A percentile compares a stretch with the other conserved stretches of the same genome.
Conservation (phyloP, 2,888 invertebrate species). For the Zonitis immaculata region DNA sequence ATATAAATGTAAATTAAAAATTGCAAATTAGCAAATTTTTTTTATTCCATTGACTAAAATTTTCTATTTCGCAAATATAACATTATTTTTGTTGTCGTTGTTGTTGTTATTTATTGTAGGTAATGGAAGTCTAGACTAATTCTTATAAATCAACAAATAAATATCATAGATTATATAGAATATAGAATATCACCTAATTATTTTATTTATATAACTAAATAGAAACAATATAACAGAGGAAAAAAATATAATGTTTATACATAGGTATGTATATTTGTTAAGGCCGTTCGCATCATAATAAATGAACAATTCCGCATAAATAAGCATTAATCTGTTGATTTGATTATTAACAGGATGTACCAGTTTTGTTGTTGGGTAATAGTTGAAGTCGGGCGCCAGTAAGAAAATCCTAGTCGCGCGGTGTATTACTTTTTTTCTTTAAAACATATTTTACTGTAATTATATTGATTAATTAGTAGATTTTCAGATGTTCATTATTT, state of each 20-base stretch:
- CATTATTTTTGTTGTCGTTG: not conserved
- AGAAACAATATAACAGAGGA: not conserved
- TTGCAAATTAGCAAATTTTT: not conserved
- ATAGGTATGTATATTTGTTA: not conserved
- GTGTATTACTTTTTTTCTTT: not conserved
- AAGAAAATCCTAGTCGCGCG: not conserved
- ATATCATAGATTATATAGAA: too few species aligned
- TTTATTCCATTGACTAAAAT: not conserved
- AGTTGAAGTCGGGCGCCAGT: not conserved
- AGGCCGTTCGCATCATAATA: not conserved
- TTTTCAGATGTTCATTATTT: too few species aligned
- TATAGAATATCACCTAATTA: too few species aligned
- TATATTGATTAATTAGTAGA: too few species aligned
- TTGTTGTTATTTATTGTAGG: not conserved
- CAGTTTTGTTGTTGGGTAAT: not conserved
- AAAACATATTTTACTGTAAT: not conserved
- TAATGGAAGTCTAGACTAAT: not conserved
- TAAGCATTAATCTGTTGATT: not conserved
- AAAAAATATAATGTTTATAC: not conserved
- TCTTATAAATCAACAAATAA: not conserved
- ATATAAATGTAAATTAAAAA: not conserved
- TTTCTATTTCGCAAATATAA: not conserved
- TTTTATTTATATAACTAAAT: too few species aligned
- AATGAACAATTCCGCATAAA: conserved; percentile 1
- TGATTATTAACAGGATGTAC: conserved; percentile 1